These are phyloP conservation scores for Archocentrus centrarchus DNA, from an alignment of 2,113 vertebrate species.

Conservation along the genomic window DNA sequence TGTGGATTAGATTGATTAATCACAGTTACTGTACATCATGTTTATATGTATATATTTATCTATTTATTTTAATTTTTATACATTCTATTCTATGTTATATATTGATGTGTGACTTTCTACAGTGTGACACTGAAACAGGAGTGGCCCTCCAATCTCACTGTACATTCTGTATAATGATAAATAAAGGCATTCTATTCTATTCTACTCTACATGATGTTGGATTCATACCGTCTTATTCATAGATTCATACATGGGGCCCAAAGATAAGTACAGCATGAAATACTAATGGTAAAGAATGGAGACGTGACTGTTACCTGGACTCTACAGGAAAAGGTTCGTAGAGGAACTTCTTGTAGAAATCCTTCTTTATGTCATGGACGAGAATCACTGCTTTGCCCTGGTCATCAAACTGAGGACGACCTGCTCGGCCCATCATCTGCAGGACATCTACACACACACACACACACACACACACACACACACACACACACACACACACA, in stretches of 20 bases:
- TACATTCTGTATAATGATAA: too few relatives aligned
- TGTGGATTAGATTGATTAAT: too few relatives aligned
- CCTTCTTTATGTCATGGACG: constrained; percentile 98
- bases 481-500: not conserved
- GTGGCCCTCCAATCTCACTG: too few relatives aligned
- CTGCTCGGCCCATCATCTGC: constrained; percentile 99
- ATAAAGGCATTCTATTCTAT: too few relatives aligned
- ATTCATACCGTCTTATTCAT: not conserved
- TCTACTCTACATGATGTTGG: too few relatives aligned
- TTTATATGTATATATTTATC: too few relatives aligned
- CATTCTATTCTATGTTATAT: too few relatives aligned
- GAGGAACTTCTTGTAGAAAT: constrained; percentile 99
- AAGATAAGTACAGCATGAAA: not conserved
- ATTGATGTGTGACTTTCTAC: too few relatives aligned
- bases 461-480: not conserved
- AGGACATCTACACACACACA: constrained; percentile 88
- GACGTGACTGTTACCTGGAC: constrained; percentile 87
- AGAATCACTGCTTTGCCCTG: constrained; percentile 99
- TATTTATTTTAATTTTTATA: too few relatives aligned
- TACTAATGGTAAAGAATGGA: not conserved
- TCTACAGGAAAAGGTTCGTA: constrained; percentile 98
- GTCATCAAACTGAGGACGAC: constrained; percentile 97
- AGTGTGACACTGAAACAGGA: too few relatives aligned
- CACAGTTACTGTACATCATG: too few relatives aligned
- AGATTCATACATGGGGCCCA: not conserved